Evolutionary conservation across 1,140 invertebrate species (phyloP), one percentile per base, ranked within the genome.

Genomic region (Saccostrea echinata): DNA sequence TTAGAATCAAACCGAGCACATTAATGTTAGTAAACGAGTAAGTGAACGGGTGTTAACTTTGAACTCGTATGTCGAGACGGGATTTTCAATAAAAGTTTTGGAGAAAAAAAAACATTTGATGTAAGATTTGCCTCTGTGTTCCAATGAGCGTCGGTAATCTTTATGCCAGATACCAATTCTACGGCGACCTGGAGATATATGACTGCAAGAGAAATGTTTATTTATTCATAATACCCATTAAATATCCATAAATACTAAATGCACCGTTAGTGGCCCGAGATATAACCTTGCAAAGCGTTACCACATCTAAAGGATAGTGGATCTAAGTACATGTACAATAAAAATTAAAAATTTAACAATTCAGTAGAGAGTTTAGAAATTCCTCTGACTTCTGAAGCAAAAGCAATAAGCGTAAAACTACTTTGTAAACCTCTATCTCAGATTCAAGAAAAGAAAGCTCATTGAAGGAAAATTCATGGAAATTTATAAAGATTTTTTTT

Each of bases 161-260:
- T 35, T 76, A 76, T 76, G 68, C 68, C 68, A 76, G 12, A 76
- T 11, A 30, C 68, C 68, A 33, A 76, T 76, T 76, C 68, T 76
- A 76, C 68, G 27, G 27, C 68, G 68, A 76, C 68, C 68, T 30
- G 68, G 68, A 1, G 68, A 76, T 76, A 76, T 16, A 30, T 30
- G 68, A 18, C 68, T 76, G 68, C 68, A 76, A 76, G 68, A 76
- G 33, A 76, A 76, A 76, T 27, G 68, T 12, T 76, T 30, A 76
- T 68, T n/a, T 55, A 55, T 61, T 61, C 2, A 61, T 61, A 18
- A 21, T 61, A 61, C 55, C 55, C 18, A 61, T 43, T 43, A 43
- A 43, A 43, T 43, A 43, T 43, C 43, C 6, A 43, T 43, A 3
- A 43, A 43, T 43, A 9, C 43, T 21, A 18, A 61, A 61, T 61